Percentiles rank a stretch among this genome's conserved stretches.
Evolutionary conservation across 2,113 vertebrate genomes (phyloP).

Genomic region (Phrynocephalus versicolor): DNA sequence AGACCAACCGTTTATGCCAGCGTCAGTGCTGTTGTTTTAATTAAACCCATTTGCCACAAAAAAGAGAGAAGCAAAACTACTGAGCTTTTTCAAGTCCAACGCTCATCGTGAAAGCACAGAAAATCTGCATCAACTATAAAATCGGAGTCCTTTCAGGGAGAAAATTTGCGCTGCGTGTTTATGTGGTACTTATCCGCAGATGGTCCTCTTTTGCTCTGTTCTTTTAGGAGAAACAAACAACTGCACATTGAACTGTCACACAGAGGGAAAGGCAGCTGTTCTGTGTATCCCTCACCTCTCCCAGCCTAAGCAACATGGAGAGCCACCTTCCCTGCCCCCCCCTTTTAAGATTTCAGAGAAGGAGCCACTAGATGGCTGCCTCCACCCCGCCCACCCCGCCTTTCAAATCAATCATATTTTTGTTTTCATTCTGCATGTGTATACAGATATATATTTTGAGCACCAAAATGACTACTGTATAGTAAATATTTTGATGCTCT

Average conservation of each 20-base stretch:
- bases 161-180: slow-evolving; percentile 8
- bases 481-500: slow-evolving; percentile 22
- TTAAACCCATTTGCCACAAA: background rate
- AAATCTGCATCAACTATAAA: background rate
- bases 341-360: slow-evolving; percentile 11
- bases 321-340: background rate
- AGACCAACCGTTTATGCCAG: background rate
- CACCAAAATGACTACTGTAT: slow-evolving; percentile 3
- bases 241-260: slow-evolving; percentile 30
- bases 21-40: background rate
- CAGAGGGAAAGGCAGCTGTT: slow-evolving; percentile 38
- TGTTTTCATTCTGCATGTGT: slow-evolving; percentile 26
- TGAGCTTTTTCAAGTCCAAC: background rate
- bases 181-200: slow-evolving; percentile 21
- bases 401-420: slow-evolving; percentile 33
- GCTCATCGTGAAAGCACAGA: background rate
- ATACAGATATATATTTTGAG: slow-evolving; percentile 30
- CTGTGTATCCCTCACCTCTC: slow-evolving; percentile 20
- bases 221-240: slow-evolving; percentile 36
- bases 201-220: slow-evolving; percentile 33
- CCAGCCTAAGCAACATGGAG: background rate
- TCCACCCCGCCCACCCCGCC: background rate
- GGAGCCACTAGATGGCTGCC: background rate
- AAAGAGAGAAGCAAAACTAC: background rate
- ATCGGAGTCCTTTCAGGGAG: background rate